Evolutionary conservation across 2,888 invertebrate species (phyloP).

Genomic region (Nomada fabriciana): DNA sequence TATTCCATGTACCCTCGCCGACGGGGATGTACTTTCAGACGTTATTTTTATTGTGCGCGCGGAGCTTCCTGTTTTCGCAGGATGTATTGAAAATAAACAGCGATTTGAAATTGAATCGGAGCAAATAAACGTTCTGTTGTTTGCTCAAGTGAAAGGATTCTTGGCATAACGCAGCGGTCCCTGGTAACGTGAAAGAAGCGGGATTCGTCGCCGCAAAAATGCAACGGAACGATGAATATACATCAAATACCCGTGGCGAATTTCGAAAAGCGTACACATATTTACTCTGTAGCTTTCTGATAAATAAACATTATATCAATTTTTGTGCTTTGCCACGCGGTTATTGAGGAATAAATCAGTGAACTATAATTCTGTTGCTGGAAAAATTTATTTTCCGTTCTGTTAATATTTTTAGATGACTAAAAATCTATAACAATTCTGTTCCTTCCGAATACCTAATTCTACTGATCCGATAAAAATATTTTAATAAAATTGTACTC

Average conservation of each 20-base stretch:
- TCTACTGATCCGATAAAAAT: too few relatives aligned
- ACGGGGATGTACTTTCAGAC: conserved; percentile 26
- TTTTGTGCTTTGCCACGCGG: too few relatives aligned
- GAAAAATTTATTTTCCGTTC: too few relatives aligned
- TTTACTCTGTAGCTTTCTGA: neutral
- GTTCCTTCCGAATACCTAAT: too few relatives aligned
- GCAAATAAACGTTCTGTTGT: conserved; percentile 53
- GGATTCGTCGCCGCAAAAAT: neutral
- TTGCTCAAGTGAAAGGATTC: conserved; percentile 49
- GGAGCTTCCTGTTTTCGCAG: conserved; percentile 33
- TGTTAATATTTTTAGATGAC: too few relatives aligned
- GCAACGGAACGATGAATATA: conserved; percentile 11
- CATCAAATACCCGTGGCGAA: neutral
- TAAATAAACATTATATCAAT: neutral
- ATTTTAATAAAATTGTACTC: too few relatives aligned
- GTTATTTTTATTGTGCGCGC: conserved; percentile 37
- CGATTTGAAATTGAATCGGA: conserved; percentile 58
- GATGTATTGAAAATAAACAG: conserved; percentile 54
- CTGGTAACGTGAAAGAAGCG: conserved; percentile 1
- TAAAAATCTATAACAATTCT: too few relatives aligned
- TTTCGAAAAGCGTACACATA: neutral
- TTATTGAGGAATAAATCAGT: too few relatives aligned
- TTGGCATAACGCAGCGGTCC: conserved; percentile 31
- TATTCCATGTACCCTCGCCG: neutral
- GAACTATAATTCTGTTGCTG: too few relatives aligned